Percentiles rank a stretch among this genome's conserved stretches.
phyloP scores from a whole-genome alignment of 2,797 vertebrate genomes.

The Pseudochromis fuscus region DNA sequence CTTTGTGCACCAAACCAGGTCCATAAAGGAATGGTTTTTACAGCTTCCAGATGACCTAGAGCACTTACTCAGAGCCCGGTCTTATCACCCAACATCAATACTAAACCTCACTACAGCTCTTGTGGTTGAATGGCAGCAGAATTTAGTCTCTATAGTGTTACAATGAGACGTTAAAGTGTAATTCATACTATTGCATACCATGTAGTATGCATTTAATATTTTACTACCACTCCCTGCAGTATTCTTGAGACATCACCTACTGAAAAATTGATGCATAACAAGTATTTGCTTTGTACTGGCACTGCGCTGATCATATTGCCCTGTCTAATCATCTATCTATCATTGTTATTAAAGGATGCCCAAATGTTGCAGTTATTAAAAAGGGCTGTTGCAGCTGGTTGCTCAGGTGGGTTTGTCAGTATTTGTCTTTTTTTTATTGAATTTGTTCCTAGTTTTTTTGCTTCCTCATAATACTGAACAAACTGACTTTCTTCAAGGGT shows the following conservation, averaged over 20 bases:
- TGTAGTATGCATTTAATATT: neutral
- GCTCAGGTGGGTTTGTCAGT: neutral
- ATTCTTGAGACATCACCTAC: neutral
- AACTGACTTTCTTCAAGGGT: conserved; percentile 59
- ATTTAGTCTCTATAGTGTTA: neutral
- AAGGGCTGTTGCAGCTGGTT: neutral
- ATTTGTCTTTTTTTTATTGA: conserved; percentile 12
- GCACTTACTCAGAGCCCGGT: neutral
- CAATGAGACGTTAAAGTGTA: neutral
- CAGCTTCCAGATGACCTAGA: too few species aligned
- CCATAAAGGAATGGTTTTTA: neutral
- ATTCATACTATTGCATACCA: neutral
- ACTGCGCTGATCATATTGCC: too few species aligned
- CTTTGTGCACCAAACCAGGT: neutral
- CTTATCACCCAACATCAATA: neutral
- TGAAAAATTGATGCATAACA: neutral
- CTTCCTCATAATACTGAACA: conserved; percentile 26
- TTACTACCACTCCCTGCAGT: neutral
- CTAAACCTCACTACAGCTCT: neutral
- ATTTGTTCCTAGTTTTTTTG: conserved; percentile 27
- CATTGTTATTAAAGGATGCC: neutral
- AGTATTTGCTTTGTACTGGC: neutral
- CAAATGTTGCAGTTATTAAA: neutral
- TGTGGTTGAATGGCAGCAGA: neutral
- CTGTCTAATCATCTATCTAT: too few species aligned